phyloP scores from a whole-genome alignment of 2,797 vertebrate genomes.

The Tolypeutes matacus region DNA sequence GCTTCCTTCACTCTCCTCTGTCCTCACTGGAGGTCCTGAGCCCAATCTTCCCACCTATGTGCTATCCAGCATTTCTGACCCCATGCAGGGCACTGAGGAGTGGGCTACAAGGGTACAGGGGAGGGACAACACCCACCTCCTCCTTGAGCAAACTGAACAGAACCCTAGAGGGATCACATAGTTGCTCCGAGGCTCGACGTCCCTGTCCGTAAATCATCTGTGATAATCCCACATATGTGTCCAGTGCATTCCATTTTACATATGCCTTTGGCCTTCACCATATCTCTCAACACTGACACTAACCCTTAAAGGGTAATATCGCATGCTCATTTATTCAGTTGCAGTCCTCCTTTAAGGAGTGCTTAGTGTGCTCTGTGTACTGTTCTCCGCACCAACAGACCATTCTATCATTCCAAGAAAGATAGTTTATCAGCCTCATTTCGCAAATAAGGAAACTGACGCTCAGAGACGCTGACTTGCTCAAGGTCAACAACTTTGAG shows the following conservation, averaged over 20 bases:
- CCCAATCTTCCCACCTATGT: not conserved
- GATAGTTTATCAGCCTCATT: not conserved
- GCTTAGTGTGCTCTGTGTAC: not conserved
- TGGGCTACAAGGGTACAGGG: rapidly evolving
- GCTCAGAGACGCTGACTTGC: not conserved
- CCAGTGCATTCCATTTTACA: too few relatives aligned
- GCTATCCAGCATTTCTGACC: not conserved
- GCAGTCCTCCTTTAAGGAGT: not conserved
- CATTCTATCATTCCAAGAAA: not conserved
- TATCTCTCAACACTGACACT: not conserved
- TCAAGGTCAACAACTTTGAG: not conserved
- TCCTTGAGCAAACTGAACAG: not conserved
- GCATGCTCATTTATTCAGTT: not conserved
- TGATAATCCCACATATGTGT: not conserved
- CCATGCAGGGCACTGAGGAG: not conserved
- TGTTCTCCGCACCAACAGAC: not conserved
- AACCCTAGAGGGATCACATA: not conserved
- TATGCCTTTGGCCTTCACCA: not conserved
- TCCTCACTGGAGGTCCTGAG: not conserved
- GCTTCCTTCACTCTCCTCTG: not conserved
- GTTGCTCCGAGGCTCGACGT: not conserved
- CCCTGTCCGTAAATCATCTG: not conserved
- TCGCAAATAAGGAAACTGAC: not conserved
- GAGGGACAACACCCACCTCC: not conserved
- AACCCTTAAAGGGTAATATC: not conserved